Evolutionary conservation across 2,888 invertebrate species (phyloP), one percentile per base, ranked within the genome.

Genomic region (Cephus spinipes): DNA sequence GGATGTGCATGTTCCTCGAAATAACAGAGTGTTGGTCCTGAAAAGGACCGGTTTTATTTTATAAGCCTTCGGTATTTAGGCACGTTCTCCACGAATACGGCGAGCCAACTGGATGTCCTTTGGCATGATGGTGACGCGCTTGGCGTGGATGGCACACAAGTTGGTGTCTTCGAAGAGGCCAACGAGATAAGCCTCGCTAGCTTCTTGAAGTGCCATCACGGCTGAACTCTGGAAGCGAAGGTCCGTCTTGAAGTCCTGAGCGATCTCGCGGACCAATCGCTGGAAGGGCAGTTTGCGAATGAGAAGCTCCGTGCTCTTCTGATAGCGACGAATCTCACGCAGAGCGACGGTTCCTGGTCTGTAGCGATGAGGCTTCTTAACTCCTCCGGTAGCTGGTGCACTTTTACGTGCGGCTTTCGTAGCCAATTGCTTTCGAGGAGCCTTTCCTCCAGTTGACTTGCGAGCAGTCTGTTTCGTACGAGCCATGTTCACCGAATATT

Each of bases 391-490:
- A 0, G 95, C 94, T 33, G 95, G 95, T 0, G 95, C 95, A 86
- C 94, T 95, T 89, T 95, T 95, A 82, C 95, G 92, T 0, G 95
- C 95, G 0, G 95, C 95, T 91, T 94, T 94, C 77, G 94, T 94
- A 69, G 94, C 94, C 84, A 94, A 87, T 88, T 94, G 94, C 88
- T 94, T 94, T 74, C 94, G 91, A 30, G 94, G 94, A 79, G 94
- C 94, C 88, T 94, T 94, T 77, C 94, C 94, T 89, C 94, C 94
- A 78, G 94, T 94, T 1, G 93, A 95, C 85, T 96, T 96, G 81
- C 95, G 93, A 32, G 95, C 95, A 0, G 95, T 95, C 86, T 96
- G 95, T 92, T 96, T 95, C 11, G 95, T 96, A 88, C 95, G 95
- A 85, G 95, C 95, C 95, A 96, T 95, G 33, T 34, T 34, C 4